These are phyloP conservation scores for Drosophila cardini DNA, from an alignment of 1,140 invertebrate species.

Conservation along the genomic window DNA sequence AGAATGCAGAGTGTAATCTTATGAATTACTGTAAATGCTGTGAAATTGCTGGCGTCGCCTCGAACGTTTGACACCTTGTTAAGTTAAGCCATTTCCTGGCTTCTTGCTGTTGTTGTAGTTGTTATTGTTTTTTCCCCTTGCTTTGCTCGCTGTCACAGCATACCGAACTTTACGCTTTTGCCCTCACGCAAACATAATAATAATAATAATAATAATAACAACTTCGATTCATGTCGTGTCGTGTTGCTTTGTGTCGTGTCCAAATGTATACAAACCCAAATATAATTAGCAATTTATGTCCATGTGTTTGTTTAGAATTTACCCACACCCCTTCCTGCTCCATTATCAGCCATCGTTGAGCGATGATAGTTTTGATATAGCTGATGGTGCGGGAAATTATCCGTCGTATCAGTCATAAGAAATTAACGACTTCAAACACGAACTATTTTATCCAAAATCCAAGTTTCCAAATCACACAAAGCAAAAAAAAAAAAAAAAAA, in stretches of 20 bases:
- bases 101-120: neutral
- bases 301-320: neutral
- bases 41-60: conserved; percentile 14
- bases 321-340: neutral
- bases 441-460: conserved; percentile 17
- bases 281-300: conserved; percentile 5
- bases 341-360: conserved; percentile 17
- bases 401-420: neutral
- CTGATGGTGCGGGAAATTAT: no score
- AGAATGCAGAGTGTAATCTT: conserved; percentile 15
- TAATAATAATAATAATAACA: conserved; percentile 17
- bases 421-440: conserved; percentile 12
- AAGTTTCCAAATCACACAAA: neutral
- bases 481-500: no score
- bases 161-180: conserved; percentile 24
- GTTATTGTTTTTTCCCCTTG: neutral
- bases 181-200: conserved; percentile 31
- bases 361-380: conserved; percentile 1
- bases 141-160: conserved; percentile 18
- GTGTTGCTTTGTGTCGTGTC: conserved; percentile 2
- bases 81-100: conserved; percentile 15
- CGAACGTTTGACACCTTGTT: conserved; percentile 25
- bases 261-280: neutral
- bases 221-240: neutral
- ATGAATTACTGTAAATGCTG: conserved; percentile 29